These are phyloP conservation scores for Diprion similis DNA, from an alignment of 1,140 invertebrate genomes.

Conservation along the genomic window DNA sequence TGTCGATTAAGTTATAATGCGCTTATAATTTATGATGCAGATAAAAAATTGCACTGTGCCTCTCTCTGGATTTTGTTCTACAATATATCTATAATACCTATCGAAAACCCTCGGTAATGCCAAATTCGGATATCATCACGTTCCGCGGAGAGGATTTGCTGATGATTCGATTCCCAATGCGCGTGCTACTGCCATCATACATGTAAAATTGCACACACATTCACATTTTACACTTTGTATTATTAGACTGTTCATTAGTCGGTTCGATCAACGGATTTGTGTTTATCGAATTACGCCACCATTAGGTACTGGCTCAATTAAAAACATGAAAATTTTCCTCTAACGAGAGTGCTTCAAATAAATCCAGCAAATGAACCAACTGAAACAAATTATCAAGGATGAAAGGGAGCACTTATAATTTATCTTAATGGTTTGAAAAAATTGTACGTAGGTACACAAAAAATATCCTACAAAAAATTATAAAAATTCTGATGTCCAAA, in stretches of 20 bases:
- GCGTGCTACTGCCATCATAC: neutral
- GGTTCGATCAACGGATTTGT: neutral
- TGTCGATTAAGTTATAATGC: no score
- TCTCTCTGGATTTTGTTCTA: neutral
- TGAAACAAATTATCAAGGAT: neutral
- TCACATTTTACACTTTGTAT: neutral
- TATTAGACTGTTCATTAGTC: neutral
- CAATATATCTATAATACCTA: neutral
- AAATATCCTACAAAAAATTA: no score
- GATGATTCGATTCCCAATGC: conserved; percentile 1
- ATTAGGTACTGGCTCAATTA: no score
- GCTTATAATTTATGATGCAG: no score
- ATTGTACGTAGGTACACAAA: no score
- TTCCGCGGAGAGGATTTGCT: neutral
- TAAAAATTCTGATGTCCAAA: no score
- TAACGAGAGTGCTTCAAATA: neutral
- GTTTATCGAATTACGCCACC: neutral
- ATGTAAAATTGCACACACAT: neutral
- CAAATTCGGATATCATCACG: neutral
- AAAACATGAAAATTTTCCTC: neutral
- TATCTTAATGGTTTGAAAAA: no score
- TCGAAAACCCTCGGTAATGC: neutral
- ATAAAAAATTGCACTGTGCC: no score
- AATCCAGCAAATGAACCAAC: neutral
- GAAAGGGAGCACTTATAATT: no score